Percentiles rank a stretch among this genome's conserved stretches.
Conservation (phyloP, 2,113 vertebrate genomes). For the Rhinoderma darwinii region DNA sequence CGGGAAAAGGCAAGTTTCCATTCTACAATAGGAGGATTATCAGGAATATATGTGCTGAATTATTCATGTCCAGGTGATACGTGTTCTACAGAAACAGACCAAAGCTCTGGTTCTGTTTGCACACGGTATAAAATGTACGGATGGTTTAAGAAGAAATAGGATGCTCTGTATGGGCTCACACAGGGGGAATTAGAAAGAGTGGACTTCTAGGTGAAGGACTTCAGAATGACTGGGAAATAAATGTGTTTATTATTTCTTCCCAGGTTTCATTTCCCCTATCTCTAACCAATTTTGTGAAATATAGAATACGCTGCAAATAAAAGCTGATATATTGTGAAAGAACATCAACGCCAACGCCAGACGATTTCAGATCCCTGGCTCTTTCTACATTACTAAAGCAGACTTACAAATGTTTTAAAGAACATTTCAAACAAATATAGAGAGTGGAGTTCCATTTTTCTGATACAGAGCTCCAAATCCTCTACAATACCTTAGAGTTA, state of each 20-base stretch:
- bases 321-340: neutral
- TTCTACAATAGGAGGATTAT: slow-evolving; percentile 43
- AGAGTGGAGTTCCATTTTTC: too few species aligned
- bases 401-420: neutral
- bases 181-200: neutral
- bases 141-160: neutral
- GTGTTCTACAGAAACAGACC: neutral
- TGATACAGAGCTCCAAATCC: too few species aligned
- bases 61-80: slow-evolving; percentile 35
- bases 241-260: slow-evolving; percentile 6
- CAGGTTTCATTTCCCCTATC: neutral
- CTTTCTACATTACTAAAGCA: neutral
- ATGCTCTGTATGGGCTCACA: neutral
- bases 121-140: slow-evolving; percentile 4
- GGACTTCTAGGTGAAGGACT: neutral
- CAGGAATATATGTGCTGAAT: slow-evolving; percentile 13
- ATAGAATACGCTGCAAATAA: neutral
- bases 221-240: neutral
- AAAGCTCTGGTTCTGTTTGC: neutral
- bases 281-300: neutral
- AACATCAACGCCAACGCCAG: neutral
- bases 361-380: neutral
- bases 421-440: too few species aligned
- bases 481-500: too few species aligned
- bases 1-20: slow-evolving; percentile 28